These are phyloP conservation scores for Passer montanus DNA, from an alignment of 2,113 vertebrate species.

Conservation along the genomic window DNA sequence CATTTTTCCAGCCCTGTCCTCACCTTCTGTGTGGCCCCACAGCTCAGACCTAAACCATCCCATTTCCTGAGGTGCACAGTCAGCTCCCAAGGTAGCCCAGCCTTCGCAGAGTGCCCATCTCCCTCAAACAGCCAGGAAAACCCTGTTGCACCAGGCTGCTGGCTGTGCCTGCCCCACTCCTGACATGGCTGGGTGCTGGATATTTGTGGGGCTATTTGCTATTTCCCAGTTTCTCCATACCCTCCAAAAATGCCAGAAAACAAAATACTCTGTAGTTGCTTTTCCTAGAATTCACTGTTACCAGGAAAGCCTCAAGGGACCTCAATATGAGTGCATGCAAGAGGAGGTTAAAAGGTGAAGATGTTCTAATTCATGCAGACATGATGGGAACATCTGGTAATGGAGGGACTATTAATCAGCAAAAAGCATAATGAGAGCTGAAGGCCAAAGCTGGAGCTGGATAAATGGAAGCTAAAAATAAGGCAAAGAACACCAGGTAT, in stretches of 20 bases:
- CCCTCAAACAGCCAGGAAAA: background rate
- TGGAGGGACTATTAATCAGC: background rate
- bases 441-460: background rate
- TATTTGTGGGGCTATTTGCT: background rate
- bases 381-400: constrained; percentile 6
- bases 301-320: background rate
- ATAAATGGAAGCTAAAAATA: background rate
- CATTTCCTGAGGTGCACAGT: rapidly evolving
- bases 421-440: background rate
- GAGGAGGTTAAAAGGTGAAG: constrained; percentile 12
- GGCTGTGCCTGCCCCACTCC: background rate
- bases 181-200: background rate
- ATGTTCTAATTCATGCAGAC: background rate
- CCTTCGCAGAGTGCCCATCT: background rate
- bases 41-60: background rate
- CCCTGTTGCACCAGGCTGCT: background rate
- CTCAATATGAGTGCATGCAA: background rate
- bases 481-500: background rate
- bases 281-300: background rate
- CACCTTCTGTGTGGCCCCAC: background rate
- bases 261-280: background rate
- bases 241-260: background rate
- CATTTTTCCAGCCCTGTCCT: background rate
- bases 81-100: background rate
- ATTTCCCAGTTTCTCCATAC: background rate